A percentile compares a stretch with the other conserved stretches of the same genome.
phyloP scores from a whole-genome alignment of 2,113 vertebrate species.

The Heteronetta atricapilla region DNA sequence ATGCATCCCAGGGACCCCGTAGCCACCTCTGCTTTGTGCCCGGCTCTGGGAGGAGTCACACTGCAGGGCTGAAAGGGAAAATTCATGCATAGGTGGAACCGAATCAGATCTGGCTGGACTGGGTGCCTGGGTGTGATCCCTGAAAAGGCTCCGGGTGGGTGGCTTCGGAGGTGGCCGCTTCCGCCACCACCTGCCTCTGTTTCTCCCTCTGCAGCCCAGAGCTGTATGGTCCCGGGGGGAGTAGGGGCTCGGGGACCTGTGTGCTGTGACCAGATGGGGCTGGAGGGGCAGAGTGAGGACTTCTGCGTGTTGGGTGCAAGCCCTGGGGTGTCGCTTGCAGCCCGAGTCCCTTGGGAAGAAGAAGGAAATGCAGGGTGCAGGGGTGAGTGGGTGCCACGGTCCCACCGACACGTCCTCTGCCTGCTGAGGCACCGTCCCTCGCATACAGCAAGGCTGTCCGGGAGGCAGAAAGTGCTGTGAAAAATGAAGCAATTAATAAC shows the following conservation, averaged over 20 bases:
- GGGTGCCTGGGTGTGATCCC: background rate
- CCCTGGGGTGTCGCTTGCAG: background rate
- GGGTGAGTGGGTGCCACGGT: background rate
- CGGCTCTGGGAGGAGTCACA: background rate
- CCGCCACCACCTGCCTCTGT: background rate
- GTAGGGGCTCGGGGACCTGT: background rate
- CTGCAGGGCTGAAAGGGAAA: background rate
- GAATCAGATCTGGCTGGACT: background rate
- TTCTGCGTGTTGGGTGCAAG: accelerated
- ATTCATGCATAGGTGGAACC: background rate
- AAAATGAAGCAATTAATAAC: constrained; percentile 42
- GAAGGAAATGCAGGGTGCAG: background rate
- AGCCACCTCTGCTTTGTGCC: background rate
- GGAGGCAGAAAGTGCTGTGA: constrained; percentile 34
- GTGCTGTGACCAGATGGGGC: background rate
- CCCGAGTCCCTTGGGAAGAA: background rate
- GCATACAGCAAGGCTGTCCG: background rate
- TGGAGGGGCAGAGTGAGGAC: background rate
- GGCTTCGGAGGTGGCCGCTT: background rate
- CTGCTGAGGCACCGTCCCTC: accelerated
- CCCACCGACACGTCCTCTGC: background rate
- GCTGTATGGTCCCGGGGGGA: background rate
- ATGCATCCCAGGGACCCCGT: background rate
- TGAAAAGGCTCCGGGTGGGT: background rate
- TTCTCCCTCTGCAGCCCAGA: background rate